A percentile compares a stretch with the other conserved stretches of the same genome.
phyloP scores from a whole-genome alignment of 2,113 vertebrate genomes.

The Chaetops frenatus region DNA sequence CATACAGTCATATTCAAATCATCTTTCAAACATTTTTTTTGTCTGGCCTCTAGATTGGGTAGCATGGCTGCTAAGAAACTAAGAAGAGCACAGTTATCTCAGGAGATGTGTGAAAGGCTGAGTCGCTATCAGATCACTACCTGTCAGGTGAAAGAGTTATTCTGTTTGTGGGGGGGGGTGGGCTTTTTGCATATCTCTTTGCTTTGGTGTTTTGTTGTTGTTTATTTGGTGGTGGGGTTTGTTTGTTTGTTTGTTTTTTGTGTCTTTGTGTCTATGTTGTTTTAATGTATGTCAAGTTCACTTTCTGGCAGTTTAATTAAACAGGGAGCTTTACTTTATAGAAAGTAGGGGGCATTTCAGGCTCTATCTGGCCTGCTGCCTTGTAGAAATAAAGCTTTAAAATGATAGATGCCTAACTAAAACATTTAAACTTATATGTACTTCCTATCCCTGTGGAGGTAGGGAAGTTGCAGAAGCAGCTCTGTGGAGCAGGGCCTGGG shows the following conservation, averaged over 20 bases:
- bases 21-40: neutral
- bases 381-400: neutral
- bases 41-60: neutral
- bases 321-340: neutral
- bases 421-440: neutral
- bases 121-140: constrained; percentile 74
- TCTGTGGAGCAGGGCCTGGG: neutral
- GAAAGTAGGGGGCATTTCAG: neutral
- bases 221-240: neutral
- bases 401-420: neutral
- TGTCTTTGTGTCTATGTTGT: neutral
- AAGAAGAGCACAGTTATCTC: constrained; percentile 70
- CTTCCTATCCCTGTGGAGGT: neutral
- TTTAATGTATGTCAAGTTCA: neutral
- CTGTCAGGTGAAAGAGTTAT: constrained; percentile 70
- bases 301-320: neutral
- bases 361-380: neutral
- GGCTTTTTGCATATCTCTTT: neutral
- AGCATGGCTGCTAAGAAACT: constrained; percentile 77
- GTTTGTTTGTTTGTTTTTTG: neutral
- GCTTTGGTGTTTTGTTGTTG: neutral
- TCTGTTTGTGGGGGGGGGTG: neutral
- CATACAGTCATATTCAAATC: neutral
- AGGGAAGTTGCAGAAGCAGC: neutral
- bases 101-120: constrained; percentile 76